Evolutionary conservation across 2,888 invertebrate genomes (phyloP), one percentile per base, ranked within the genome.

Genomic region (Sinhomidia bicolor): DNA sequence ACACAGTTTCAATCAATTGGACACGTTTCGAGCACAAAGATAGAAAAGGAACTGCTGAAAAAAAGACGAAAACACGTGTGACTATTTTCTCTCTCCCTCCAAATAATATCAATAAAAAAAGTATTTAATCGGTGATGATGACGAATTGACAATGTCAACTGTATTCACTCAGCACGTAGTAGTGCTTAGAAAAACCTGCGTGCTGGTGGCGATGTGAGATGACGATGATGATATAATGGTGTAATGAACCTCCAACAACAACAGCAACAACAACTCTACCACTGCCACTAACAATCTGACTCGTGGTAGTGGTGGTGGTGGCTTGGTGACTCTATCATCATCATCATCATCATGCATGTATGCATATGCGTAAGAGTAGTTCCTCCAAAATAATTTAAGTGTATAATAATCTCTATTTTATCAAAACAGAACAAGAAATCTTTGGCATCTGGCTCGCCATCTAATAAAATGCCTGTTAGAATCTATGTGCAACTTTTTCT

Each of bases 361-460:
- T 74, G 44, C 26, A 14, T 14, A 60, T 26, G 60, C 44, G 74
- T 74, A 36, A 65, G 47, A 47, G 51, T 51, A 74, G 47, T 6
- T 47, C 47, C 44, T 51, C 47, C 47, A 26, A 74, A 47, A 47
- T 51, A 71, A 41, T n/a, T n/a, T n/a, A n/a, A n/a, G 7, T 36
- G 7, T 36, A 36, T 36, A 1, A 60, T 26, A 60, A 3, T 26
- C 10, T 36, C 36, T 26, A 26, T 74, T 51, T 51, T 74, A 74
- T 74, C 74, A 57, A 79, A 79, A 36, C 57, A 79, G 54, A 32
- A 54, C 36, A 7, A 79, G 57, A 79, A 57, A 79, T 57, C 54
- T 79, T 57, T 79, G 47, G 74, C 74, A 74, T 74, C 47, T 79
- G 29, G 57, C 78, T 79, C 57, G 57, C n/a, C n/a, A 79, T 57